A percentile compares a stretch with the other conserved stretches of the same genome.
phyloP scores from a whole-genome alignment of 1,140 invertebrate species.

The Ridgeia piscesae region DNA sequence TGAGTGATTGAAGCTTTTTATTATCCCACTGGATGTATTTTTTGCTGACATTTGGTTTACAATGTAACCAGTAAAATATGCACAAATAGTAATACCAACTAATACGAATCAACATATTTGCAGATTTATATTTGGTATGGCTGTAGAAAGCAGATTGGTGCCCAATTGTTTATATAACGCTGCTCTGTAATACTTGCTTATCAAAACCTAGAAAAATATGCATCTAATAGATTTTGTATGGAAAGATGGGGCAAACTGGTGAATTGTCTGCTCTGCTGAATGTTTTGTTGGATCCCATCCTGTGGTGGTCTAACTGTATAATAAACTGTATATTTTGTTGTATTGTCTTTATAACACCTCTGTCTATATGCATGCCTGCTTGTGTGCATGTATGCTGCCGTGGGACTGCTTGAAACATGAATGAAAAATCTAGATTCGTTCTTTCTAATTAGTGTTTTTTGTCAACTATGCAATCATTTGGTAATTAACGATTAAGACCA shows the following conservation, averaged over 20 bases:
- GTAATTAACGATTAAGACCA: no score
- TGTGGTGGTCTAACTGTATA: not conserved
- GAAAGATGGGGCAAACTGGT: not conserved
- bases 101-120: not conserved
- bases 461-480: no score
- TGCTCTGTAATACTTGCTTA: not conserved
- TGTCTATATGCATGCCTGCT: no score
- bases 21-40: not conserved
- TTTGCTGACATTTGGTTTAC: not conserved
- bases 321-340: not conserved
- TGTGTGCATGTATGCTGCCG: no score
- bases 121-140: not conserved
- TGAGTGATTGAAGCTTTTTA: not conserved
- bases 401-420: no score
- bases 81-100: not conserved
- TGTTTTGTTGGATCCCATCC: not conserved
- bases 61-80: not conserved
- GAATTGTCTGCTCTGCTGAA: not conserved
- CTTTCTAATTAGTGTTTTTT: not conserved
- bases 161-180: not conserved
- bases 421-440: not conserved
- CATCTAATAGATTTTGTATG: not conserved
- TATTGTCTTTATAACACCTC: not conserved
- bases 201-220: not conserved
- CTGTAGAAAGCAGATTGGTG: not conserved